These are phyloP conservation scores for Tenebrosternarchus preto DNA, from an alignment of 2,113 vertebrate species.

Conservation along the genomic window DNA sequence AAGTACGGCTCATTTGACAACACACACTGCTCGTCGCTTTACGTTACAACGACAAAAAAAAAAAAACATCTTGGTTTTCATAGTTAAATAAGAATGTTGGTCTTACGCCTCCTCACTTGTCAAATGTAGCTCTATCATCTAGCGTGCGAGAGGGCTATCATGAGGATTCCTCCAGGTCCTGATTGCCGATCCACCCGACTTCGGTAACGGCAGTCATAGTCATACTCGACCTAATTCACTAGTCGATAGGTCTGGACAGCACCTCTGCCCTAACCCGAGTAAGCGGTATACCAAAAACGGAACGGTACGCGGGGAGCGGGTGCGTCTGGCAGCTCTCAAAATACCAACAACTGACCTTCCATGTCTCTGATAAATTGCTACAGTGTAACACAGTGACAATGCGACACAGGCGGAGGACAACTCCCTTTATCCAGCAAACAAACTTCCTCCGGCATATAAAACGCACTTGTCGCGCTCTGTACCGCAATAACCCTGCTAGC, in stretches of 20 bases:
- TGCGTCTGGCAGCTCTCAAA: conserved; percentile 68
- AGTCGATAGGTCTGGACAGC: no score
- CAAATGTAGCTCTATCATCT: no score
- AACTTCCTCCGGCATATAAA: not conserved
- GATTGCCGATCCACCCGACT: conserved; percentile 8
- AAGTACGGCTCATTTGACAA: not conserved
- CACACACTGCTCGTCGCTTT: not conserved
- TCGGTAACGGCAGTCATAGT: no score
- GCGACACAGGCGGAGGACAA: conserved; percentile 44
- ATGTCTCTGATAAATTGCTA: conserved; percentile 57
- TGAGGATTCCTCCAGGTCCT: not conserved
- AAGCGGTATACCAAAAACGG: conserved; percentile 71
- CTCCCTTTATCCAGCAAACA: conserved; percentile 24
- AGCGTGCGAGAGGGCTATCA: not conserved
- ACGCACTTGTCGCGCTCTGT: conserved; percentile 11
- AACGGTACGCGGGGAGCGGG: conserved; percentile 66
- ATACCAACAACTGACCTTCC: conserved; percentile 79
- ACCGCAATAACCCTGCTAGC: not conserved
- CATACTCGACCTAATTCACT: no score
- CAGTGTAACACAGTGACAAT: conserved; percentile 52
- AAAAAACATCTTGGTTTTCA: not conserved
- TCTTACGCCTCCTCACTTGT: not conserved
- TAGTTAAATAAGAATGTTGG: not conserved
- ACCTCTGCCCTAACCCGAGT: conserved; percentile 46
- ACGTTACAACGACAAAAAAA: not conserved